phyloP scores from a whole-genome alignment of 2,797 vertebrate genomes.

The Channallabes apus region DNA sequence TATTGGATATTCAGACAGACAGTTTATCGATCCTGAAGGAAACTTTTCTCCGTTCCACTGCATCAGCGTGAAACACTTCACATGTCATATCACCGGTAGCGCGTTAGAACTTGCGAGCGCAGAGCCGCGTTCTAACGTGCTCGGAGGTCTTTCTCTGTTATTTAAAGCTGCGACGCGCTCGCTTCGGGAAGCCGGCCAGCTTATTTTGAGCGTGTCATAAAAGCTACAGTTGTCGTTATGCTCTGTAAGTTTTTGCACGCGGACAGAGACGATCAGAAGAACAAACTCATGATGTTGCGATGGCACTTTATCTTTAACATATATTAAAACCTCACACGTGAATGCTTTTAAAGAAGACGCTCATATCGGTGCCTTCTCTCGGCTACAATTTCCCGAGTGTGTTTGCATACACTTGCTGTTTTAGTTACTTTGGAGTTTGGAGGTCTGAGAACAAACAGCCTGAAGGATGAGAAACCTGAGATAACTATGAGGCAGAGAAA shows the following conservation, averaged over 20 bases:
- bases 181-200: background rate
- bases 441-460: background rate
- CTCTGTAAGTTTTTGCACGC: background rate
- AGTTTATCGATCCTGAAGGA: too few relatives aligned
- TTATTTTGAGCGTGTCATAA: constrained; percentile 21
- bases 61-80: background rate
- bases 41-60: background rate
- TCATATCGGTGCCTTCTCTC: too few relatives aligned
- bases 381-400: background rate
- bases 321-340: too few relatives aligned
- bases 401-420: background rate
- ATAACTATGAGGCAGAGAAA: too few relatives aligned
- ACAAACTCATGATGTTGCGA: too few relatives aligned
- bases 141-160: background rate
- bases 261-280: background rate
- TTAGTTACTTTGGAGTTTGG: background rate
- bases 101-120: too few relatives aligned
- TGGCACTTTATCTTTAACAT: too few relatives aligned
- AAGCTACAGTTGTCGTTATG: constrained; percentile 3
- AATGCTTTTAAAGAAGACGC: too few relatives aligned
- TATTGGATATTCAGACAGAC: too few relatives aligned
- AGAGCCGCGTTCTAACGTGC: background rate
- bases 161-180: constrained; percentile 7
- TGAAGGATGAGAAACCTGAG: background rate
- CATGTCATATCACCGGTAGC: background rate